phyloP scores from a whole-genome alignment of 2,797 vertebrate genomes.

The Novumbra hubbsi region DNA sequence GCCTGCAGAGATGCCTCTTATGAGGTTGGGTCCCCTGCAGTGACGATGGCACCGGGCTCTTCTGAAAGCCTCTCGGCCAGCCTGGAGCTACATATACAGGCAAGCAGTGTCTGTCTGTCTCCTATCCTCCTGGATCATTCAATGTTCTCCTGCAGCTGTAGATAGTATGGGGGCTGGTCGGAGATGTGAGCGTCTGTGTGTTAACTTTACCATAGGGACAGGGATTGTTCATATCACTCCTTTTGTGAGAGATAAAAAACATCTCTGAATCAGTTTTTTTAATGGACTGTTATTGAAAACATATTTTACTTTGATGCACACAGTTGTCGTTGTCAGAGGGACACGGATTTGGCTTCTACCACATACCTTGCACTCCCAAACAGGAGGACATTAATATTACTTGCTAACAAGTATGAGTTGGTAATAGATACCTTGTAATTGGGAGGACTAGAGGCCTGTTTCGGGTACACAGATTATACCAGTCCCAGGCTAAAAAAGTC shows the following conservation, averaged over 20 bases:
- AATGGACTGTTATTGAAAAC: background rate
- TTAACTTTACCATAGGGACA: background rate
- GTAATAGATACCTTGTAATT: no score
- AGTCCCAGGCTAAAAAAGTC: no score
- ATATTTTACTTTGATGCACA: background rate
- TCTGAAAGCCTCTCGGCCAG: background rate
- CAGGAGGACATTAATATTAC: no score
- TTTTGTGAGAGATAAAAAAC: background rate
- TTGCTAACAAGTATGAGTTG: no score
- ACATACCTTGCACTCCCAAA: no score
- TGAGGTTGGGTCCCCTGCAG: background rate
- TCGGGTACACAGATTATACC: no score
- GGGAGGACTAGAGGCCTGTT: no score
- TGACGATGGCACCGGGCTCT: background rate
- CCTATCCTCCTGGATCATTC: background rate
- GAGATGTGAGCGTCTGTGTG: conserved; percentile 10
- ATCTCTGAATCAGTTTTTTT: background rate
- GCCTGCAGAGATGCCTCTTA: conserved; percentile 1
- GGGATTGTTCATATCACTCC: background rate
- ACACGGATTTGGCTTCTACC: background rate
- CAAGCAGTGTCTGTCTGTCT: background rate
- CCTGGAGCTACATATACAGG: background rate
- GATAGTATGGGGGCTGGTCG: background rate
- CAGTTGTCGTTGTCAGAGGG: background rate
- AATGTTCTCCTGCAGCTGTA: background rate